Conservation (phyloP, 2,888 invertebrate genomes). For the Rhorus exstirpatorius region DNA sequence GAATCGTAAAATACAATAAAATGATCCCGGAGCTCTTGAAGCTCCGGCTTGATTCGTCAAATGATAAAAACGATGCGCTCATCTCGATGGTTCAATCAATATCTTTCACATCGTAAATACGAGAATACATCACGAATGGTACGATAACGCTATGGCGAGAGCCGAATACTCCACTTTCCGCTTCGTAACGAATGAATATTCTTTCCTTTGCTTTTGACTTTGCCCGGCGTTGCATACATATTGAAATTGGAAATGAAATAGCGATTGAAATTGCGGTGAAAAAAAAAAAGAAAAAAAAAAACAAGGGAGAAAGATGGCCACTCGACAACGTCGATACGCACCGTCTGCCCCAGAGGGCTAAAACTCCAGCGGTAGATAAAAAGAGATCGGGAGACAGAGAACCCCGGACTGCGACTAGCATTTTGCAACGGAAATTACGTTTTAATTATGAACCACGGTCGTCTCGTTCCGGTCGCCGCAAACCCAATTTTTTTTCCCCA, state of each 20-base stretch:
- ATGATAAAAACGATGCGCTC: not conserved
- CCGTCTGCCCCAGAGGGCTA: conserved; percentile 29
- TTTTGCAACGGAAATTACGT: conserved; percentile 73
- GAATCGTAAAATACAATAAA: not conserved
- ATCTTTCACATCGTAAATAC: not conserved
- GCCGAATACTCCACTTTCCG: conserved; percentile 5
- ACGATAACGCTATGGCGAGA: not conserved
- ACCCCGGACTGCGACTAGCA: conserved; percentile 29
- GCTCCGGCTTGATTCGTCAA: not conserved
- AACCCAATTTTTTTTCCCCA: conserved; percentile 39
- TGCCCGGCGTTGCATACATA: conserved; percentile 59
- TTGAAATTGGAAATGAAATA: conserved; percentile 75
- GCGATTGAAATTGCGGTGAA: conserved; percentile 59
- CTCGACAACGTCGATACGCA: conserved; percentile 8
- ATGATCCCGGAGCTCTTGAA: not conserved
- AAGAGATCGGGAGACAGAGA: conserved; percentile 35
- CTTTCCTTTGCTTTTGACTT: conserved; percentile 50
- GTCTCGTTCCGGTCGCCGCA: conserved; percentile 39
- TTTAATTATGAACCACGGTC: conserved; percentile 75
- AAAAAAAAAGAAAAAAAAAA: conserved; percentile 21
- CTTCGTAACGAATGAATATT: conserved; percentile 72
- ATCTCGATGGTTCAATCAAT: not conserved
- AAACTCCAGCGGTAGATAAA: conserved; percentile 18
- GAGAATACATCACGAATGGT: not conserved
- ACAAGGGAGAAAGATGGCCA: too few species aligned